phyloP scores from a whole-genome alignment of 92 coral and sea anemone species.

The Heteractis magnifica region DNA sequence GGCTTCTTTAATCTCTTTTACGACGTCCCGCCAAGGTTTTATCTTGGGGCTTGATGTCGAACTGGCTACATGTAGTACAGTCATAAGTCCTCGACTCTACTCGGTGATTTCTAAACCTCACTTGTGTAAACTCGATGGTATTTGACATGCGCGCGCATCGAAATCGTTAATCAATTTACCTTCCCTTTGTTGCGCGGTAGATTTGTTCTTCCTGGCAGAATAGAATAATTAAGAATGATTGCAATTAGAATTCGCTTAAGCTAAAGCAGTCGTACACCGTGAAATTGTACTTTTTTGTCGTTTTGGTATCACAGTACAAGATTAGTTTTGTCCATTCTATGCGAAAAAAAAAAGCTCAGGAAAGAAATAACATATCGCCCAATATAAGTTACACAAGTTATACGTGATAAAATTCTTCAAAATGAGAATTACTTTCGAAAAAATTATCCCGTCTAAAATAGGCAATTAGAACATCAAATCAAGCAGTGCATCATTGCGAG shows the following conservation, averaged over 20 bases:
- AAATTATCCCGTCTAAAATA: too few species aligned
- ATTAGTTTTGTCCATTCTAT: too few species aligned
- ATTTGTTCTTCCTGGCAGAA: neutral
- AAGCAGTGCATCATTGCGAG: too few species aligned
- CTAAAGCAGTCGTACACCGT: too few species aligned
- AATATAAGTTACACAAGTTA: too few species aligned
- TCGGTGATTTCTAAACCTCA: neutral
- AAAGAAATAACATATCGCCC: too few species aligned
- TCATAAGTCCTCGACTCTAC: constrained; percentile 10
- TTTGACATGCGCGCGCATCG: constrained; percentile 7
- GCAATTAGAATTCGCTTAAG: neutral
- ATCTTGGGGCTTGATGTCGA: constrained; percentile 60
- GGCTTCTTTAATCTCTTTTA: constrained; percentile 41
- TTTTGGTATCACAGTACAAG: too few species aligned
- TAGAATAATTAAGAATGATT: neutral
- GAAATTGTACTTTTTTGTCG: too few species aligned
- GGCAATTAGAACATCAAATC: too few species aligned
- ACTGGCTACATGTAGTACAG: neutral
- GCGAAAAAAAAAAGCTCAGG: too few species aligned
- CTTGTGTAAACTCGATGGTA: neutral
- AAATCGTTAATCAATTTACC: neutral
- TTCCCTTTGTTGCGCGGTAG: neutral
- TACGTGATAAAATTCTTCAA: too few species aligned
- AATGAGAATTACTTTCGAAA: too few species aligned
- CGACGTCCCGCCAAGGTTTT: constrained; percentile 61